phyloP scores from a whole-genome alignment of 30 jellyfish, hydroid and myxozoan genomes.

The Cassiopea andromeda region DNA sequence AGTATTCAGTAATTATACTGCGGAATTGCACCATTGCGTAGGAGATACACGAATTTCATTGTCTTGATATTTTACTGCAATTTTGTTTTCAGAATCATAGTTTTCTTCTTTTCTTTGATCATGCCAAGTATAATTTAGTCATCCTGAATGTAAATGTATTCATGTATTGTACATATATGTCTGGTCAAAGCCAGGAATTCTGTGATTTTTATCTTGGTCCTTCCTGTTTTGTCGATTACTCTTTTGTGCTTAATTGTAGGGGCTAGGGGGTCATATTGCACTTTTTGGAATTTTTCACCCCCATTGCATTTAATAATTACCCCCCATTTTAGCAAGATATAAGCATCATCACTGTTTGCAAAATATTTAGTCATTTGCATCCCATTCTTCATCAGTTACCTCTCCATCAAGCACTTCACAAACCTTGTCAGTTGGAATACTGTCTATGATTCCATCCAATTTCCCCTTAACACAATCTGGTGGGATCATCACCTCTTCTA shows the following conservation, averaged over 20 bases:
- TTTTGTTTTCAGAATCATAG: not conserved
- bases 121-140: constrained; percentile 1
- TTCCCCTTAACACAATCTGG: too few species aligned
- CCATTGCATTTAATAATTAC: too few species aligned
- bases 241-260: not conserved
- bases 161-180: constrained; percentile 25
- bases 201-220: not conserved
- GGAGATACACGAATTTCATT: not conserved
- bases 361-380: too few species aligned
- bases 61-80: not conserved
- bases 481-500: too few species aligned
- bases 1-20: not conserved
- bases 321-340: too few species aligned
- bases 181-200: constrained; percentile 7
- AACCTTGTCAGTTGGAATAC: too few species aligned
- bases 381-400: too few species aligned
- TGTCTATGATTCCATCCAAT: too few species aligned
- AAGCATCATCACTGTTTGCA: too few species aligned
- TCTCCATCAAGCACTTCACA: too few species aligned
- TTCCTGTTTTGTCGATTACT: not conserved
- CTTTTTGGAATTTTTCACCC: too few species aligned
- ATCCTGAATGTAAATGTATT: constrained; percentile 15
- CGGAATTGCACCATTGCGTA: not conserved
- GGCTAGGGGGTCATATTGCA: not conserved
- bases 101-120: constrained; percentile 8